Evolutionary conservation across 2,888 invertebrate species (phyloP).

Genomic region (Athrips mouffetella): DNA sequence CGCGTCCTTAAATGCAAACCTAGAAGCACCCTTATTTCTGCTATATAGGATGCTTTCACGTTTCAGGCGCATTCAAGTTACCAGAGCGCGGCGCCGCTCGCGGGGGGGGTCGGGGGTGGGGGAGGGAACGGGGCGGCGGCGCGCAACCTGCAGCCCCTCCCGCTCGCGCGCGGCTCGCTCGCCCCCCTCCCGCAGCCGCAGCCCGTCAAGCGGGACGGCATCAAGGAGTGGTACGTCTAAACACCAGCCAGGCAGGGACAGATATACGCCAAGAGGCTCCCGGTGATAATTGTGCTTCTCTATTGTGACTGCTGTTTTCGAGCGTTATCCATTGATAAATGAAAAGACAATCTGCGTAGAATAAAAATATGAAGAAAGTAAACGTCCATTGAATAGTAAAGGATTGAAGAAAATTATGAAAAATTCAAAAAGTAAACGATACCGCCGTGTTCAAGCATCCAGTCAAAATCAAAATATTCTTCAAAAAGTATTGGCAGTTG

Average conservation of each 20-base stretch:
- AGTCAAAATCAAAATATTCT: too few relatives aligned
- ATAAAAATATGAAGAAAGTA: too few relatives aligned
- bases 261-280: background rate
- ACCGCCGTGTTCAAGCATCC: too few relatives aligned
- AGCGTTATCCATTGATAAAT: too few relatives aligned
- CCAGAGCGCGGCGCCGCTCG: conserved; percentile 63
- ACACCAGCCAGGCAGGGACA: conserved; percentile 8
- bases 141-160: conserved; percentile 71
- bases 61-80: conserved; percentile 72
- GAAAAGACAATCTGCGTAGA: too few relatives aligned
- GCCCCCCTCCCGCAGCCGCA: conserved; percentile 71
- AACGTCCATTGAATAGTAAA: too few relatives aligned
- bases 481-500: too few relatives aligned
- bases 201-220: conserved; percentile 88
- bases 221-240: conserved; percentile 98
- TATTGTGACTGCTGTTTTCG: background rate
- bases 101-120: conserved; percentile 52
- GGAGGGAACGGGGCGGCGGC: conserved; percentile 54
- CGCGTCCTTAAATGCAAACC: too few relatives aligned
- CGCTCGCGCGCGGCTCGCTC: conserved; percentile 46
- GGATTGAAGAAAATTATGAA: too few relatives aligned
- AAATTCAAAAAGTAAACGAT: too few relatives aligned
- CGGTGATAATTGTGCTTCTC: conserved; percentile 8
- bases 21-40: too few relatives aligned
- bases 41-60: too few relatives aligned